Evolutionary conservation across 1,140 invertebrate species (phyloP).

Genomic region (Macrosteles quadrilineatus): DNA sequence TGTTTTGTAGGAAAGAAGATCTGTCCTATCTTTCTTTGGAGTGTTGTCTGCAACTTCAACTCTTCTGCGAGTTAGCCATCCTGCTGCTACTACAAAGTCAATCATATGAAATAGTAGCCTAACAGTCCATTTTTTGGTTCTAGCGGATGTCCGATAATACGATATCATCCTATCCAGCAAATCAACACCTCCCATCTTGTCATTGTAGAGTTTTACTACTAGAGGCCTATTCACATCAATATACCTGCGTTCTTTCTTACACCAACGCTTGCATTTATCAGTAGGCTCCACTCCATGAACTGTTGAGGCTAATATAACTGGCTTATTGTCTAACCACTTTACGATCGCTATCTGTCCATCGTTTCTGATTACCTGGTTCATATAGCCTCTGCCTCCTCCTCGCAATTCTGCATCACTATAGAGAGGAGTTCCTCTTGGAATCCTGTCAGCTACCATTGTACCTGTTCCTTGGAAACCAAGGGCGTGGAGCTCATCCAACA

Average conservation of each 20-base stretch:
- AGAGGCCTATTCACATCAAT: background rate
- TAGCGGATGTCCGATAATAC: slow-evolving; percentile 31
- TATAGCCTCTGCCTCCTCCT: background rate
- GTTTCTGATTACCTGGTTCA: slow-evolving; percentile 8
- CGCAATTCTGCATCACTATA: background rate
- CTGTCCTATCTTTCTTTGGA: background rate
- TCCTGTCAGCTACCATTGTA: slow-evolving; percentile 15
- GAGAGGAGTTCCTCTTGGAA: background rate
- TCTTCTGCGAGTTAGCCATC: slow-evolving; percentile 29
- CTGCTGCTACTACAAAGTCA: slow-evolving; percentile 31
- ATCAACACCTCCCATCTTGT: slow-evolving; percentile 35
- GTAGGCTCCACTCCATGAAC: slow-evolving; percentile 12
- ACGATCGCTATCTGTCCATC: slow-evolving; percentile 29
- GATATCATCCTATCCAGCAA: slow-evolving; percentile 31
- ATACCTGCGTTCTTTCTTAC: slow-evolving; percentile 3
- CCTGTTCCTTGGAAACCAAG: slow-evolving; percentile 25
- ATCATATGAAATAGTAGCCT: slow-evolving; percentile 33
- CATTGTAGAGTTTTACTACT: slow-evolving; percentile 32
- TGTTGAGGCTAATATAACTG: slow-evolving; percentile 18
- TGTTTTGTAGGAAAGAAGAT: background rate
- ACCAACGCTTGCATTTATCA: background rate
- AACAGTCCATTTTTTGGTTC: slow-evolving; percentile 36
- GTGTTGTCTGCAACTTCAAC: slow-evolving; percentile 14
- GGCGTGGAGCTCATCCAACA: slow-evolving; percentile 29
- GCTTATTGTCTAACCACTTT: slow-evolving; percentile 34